Conservation (phyloP, 2,888 invertebrate species). For the Mesorhabditis spiculigera region DNA sequence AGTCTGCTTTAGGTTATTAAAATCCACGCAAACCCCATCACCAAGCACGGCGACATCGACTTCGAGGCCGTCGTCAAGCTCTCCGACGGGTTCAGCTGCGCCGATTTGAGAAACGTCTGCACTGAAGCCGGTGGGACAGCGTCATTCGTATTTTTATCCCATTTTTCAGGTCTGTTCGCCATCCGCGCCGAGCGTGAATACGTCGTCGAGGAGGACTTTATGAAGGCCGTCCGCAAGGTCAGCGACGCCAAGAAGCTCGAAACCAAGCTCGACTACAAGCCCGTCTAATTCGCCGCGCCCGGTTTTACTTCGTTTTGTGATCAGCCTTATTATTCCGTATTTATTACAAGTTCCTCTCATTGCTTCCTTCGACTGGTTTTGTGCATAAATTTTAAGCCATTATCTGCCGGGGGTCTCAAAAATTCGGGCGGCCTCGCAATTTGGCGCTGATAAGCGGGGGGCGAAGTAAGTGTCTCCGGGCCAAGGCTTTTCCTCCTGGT, state of each 20-base stretch:
- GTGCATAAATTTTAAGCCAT: not conserved
- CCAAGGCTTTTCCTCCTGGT: no score
- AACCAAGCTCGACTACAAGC: slow-evolving; percentile 97
- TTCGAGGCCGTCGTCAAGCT: slow-evolving; percentile 97
- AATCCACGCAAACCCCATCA: slow-evolving; percentile 90
- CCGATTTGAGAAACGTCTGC: slow-evolving; percentile 96
- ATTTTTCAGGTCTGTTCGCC: slow-evolving; percentile 72
- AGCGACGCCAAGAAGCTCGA: slow-evolving; percentile 94
- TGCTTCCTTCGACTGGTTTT: not conserved
- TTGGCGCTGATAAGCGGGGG: no score
- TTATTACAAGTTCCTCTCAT: not conserved
- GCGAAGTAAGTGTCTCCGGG: no score
- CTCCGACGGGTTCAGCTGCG: slow-evolving; percentile 97
- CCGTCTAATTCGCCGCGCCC: slow-evolving; percentile 70
- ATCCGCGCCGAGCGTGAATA: slow-evolving; percentile 95
- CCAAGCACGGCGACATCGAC: slow-evolving; percentile 96
- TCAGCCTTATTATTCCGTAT: not conserved
- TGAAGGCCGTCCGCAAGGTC: slow-evolving; percentile 98
- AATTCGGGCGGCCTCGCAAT: no score
- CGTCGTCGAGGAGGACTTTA: slow-evolving; percentile 95
- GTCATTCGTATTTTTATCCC: not conserved
- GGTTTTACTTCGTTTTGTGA: not conserved
- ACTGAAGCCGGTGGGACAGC: slow-evolving; percentile 81
- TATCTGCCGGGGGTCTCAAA: not conserved
- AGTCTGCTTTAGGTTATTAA: slow-evolving; percentile 80